Base-by-base conservation (phyloP, 1,140 invertebrate species). In the Sitodiplosis mosellana region DNA sequence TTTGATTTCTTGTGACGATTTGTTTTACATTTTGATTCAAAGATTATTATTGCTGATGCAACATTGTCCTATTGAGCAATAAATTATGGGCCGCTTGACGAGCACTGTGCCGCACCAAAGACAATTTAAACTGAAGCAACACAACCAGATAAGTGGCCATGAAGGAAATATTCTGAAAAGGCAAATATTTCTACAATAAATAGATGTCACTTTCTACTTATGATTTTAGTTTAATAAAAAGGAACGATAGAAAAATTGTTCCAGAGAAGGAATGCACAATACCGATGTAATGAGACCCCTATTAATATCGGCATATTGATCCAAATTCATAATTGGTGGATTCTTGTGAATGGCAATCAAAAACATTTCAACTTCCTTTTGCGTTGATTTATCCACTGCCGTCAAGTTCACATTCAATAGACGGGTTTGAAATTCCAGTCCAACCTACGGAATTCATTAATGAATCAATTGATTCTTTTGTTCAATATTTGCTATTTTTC, bases 281-380 rank as follows among this genome's bases (percentile, higher is more conserved):
- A 77, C 74, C 44, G 76, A 71, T 47, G 76, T 72, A 52, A 80
- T 74, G n/a, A 80, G 53, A 55, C 76, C 72, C 38, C 77, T 63
- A 54, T 79, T 78, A 44, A 80, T 77, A 55, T 77, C 75, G 3
- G 76, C 74, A 55, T 77, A 80, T 1, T 75, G 75, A 53, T 79
- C 76, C 34, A 80, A 60, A 61, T 78, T 79, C 76, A 78, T 78
- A 27, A 74, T 76, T 2, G 77, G 77, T 1, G 77, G 76, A 59
- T 80, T 78, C 57, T 78, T 78, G 15, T 72, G 69, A 37, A 80
- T 78, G 11, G 76, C 75, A n/a, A 76, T 73, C n/a, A 80, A 59
- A 54, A 80, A 76, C 76, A 80, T 78, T 53, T 78, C 71, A 11
- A 80, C 73, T 52, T 80, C 77, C 36, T 75, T 70, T 52, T 76